Evolutionary conservation across 2,888 invertebrate genomes (phyloP), one percentile per base, ranked within the genome.

Genomic region (Deroplatys truncata): DNA sequence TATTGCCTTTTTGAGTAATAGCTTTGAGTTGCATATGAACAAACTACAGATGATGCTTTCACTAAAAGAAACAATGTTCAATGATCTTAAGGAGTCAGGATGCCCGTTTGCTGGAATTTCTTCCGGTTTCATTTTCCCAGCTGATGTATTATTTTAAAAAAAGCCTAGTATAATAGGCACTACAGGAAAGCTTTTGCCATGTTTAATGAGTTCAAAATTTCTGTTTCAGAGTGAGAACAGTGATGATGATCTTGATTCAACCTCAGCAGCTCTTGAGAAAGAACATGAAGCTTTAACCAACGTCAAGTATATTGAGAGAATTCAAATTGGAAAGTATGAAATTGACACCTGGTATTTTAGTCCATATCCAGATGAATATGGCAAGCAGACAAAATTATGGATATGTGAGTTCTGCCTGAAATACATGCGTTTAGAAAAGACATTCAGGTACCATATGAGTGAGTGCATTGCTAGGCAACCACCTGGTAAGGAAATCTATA

Each of bases 321-420:
- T 99, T 91, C 98, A 98, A 94, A 98, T 99, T 92, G 99, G 96
- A 90, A 96, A 97, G 92, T 98, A 98, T 94, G 99, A 99, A 94
- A 99, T 99, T 90, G 98, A 98, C 93, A 98, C 99, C 0, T 99
- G 99, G 99, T 99, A 99, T 94, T 99, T 99, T 93, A 99, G 99
- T 92, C 99, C 99, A 0, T 99, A 98, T 93, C 99, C 99, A 0
- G 99, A 98, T 92, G 99, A 99, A 92, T 99, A 98, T 93, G 98
- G 98, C 0, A 97, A 98, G 93, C 98, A 97, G 92, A 96, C 97
- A 1, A 98, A 98, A 92, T 94, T 99, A 16, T 99, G 97, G 96
- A 97, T 99, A 84, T 99, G 99, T 94, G 99, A 99, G 94, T 99
- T 98, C 93, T 99, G 99, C 93, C 94, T 99, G 13, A 99, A 98